Percentiles rank a stretch among this genome's conserved stretches.
Evolutionary conservation across 2,797 vertebrate species (phyloP).

Genomic region (Manis javanica): DNA sequence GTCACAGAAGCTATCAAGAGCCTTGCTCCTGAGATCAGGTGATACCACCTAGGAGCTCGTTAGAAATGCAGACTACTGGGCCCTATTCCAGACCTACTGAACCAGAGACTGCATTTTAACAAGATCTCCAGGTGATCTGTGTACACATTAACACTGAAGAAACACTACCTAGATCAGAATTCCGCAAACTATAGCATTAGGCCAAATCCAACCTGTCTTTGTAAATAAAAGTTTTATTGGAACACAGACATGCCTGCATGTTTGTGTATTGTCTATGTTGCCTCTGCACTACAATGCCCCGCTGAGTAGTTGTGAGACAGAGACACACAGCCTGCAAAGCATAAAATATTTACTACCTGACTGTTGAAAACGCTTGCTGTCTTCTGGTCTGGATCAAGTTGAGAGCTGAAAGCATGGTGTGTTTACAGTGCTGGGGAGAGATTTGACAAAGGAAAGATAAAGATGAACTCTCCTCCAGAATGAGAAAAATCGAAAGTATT

Average conservation of each 20-base stretch:
- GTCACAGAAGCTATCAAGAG: neutral
- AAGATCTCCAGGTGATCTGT: neutral
- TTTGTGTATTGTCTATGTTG: neutral
- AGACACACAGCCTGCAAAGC: neutral
- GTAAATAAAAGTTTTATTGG: slow-evolving; percentile 13
- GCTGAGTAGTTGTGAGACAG: neutral
- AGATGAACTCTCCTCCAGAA: neutral
- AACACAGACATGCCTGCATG: neutral
- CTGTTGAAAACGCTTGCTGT: neutral
- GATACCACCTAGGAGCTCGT: neutral
- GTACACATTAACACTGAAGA: neutral
- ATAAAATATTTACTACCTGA: neutral
- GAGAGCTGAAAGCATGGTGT: neutral
- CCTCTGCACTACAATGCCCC: neutral
- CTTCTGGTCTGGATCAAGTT: neutral
- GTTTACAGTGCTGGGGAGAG: neutral
- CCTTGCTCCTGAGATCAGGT: neutral
- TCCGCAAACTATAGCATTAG: neutral
- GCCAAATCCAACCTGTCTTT: neutral
- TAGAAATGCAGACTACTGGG: neutral
- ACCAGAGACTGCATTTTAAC: neutral
- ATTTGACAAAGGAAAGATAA: neutral
- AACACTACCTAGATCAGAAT: neutral
- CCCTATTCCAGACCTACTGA: neutral
- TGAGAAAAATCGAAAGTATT: neutral